Percentiles rank a stretch among this genome's conserved stretches.
Evolutionary conservation across 2,888 invertebrate species (phyloP).

Genomic region (Encarsia formosa): DNA sequence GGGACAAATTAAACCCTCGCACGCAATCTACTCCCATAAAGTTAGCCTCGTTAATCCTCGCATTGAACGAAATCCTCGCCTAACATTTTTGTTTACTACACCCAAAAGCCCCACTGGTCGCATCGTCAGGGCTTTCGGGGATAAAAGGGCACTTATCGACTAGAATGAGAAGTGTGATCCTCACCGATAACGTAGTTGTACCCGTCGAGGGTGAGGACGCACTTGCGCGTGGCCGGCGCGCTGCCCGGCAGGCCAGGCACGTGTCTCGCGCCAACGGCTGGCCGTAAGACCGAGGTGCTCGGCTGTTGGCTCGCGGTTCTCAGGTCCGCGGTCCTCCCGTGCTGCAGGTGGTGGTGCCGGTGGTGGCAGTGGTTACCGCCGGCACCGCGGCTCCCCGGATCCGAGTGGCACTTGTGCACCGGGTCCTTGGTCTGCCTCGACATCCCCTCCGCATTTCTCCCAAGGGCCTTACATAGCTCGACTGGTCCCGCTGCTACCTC

Average conservation of each 20-base stretch:
- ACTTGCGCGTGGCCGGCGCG: slow-evolving; percentile 62
- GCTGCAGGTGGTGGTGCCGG: slow-evolving; percentile 22
- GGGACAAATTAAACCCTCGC: too few species aligned
- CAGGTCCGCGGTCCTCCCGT: background rate
- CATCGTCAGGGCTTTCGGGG: too few species aligned
- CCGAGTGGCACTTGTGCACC: slow-evolving; percentile 66
- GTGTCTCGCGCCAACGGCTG: slow-evolving; percentile 1
- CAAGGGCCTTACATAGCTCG: background rate
- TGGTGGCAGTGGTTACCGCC: slow-evolving; percentile 26
- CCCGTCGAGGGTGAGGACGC: slow-evolving; percentile 79
- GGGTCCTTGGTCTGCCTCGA: slow-evolving; percentile 55
- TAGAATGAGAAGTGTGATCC: too few species aligned
- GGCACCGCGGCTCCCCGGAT: slow-evolving; percentile 61
- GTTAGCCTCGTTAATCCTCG: too few species aligned
- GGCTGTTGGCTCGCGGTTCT: background rate
- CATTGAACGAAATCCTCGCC: too few species aligned
- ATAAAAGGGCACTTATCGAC: too few species aligned
- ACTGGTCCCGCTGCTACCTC: too few species aligned
- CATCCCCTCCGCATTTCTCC: slow-evolving; percentile 18
- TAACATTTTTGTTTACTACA: too few species aligned
- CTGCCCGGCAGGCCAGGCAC: slow-evolving; percentile 5
- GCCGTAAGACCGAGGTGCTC: background rate
- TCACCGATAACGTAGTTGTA: slow-evolving; percentile 86
- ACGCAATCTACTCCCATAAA: too few species aligned
- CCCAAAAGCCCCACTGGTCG: too few species aligned